A percentile compares a stretch with the other conserved stretches of the same genome.
Conservation (phyloP, 2,797 vertebrate genomes). For the Menidia menidia region DNA sequence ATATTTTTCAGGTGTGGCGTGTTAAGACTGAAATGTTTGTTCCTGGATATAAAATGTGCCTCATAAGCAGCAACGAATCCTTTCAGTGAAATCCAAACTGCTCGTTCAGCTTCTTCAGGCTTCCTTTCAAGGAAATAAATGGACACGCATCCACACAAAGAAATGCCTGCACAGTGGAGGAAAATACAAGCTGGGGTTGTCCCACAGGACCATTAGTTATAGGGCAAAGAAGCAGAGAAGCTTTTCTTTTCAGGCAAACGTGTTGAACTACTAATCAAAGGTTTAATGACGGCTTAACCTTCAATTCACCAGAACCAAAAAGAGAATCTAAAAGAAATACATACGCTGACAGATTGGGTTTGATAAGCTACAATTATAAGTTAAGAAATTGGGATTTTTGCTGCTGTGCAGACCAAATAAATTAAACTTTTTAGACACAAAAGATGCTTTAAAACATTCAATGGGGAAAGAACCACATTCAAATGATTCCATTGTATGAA, state of each 20-base stretch:
- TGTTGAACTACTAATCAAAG: background rate
- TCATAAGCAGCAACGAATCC: constrained; percentile 50
- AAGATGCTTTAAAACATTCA: too few species aligned
- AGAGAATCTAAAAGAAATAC: background rate
- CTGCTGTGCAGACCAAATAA: too few species aligned
- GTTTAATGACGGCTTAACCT: background rate
- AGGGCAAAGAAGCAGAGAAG: background rate
- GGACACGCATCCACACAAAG: constrained; percentile 34
- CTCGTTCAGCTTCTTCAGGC: constrained; percentile 38
- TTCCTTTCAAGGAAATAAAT: constrained; percentile 17
- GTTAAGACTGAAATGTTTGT: constrained; percentile 19
- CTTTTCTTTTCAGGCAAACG: background rate
- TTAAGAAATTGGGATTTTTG: background rate
- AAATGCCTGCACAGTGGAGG: background rate
- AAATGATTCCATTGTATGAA: background rate
- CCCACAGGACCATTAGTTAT: constrained; percentile 15
- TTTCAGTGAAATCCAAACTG: constrained; percentile 49
- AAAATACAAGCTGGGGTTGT: constrained; percentile 21
- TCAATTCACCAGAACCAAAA: background rate
- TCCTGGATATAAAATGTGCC: constrained; percentile 42
- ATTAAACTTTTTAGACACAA: too few species aligned
- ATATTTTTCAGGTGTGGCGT: constrained; percentile 22
- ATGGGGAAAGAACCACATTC: too few species aligned
- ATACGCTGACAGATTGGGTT: background rate
- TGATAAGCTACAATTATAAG: too few species aligned